These are phyloP conservation scores for Limulus polyphemus DNA, from an alignment of 2,888 invertebrate species.

Conservation along the genomic window DNA sequence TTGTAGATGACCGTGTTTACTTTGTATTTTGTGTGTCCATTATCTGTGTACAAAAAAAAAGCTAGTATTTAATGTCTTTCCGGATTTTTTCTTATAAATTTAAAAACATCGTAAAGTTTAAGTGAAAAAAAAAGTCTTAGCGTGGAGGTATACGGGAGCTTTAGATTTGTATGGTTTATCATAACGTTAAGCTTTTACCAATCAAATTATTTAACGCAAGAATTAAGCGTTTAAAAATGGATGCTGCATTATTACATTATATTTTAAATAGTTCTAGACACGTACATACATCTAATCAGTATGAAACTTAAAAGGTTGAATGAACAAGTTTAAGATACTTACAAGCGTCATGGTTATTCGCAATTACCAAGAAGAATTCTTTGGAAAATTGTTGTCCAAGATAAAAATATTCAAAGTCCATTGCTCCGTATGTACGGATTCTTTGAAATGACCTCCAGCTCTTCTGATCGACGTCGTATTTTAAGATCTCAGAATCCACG, in stretches of 20 bases:
- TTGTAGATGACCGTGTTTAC: conserved; percentile 20
- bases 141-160: not conserved
- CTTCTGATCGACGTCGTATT: conserved; percentile 13
- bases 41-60: not conserved
- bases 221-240: not conserved
- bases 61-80: not conserved
- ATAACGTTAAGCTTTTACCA: not conserved
- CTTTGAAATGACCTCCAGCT: conserved; percentile 16
- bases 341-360: not conserved
- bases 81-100: not conserved
- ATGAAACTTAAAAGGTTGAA: conserved; percentile 1
- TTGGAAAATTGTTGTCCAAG: conserved; percentile 4
- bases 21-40: not conserved
- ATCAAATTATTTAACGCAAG: not conserved
- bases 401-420: conserved; percentile 22
- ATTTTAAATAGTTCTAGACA: no score
- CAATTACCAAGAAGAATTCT: not conserved
- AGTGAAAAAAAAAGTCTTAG: not conserved
- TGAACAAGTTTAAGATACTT: not conserved
- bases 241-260: no score
- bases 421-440: conserved; percentile 19
- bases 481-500: conserved; percentile 21
- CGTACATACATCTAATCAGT: no score
- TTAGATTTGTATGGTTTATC: no score
- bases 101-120: no score